phyloP scores from a whole-genome alignment of 2,113 vertebrate species.

The Rallus limicola region DNA sequence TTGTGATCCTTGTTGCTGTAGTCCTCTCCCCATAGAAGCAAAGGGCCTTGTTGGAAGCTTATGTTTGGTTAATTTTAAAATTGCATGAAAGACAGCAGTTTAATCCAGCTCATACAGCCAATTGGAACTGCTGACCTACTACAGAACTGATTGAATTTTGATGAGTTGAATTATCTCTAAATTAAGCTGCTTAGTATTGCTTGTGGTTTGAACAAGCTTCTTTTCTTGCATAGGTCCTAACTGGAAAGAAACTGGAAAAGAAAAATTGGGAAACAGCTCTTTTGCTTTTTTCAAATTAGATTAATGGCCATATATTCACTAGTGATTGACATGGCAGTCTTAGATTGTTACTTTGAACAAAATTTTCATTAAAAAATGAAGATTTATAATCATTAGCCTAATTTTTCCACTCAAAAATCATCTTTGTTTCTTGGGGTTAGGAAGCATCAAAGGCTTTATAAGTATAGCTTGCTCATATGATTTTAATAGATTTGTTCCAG shows the following conservation, averaged over 20 bases:
- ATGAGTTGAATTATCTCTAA: conserved; percentile 20
- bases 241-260: background rate
- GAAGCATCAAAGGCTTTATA: background rate
- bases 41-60: conserved; percentile 12
- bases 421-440: background rate
- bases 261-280: background rate
- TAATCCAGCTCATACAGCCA: background rate
- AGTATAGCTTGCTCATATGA: background rate
- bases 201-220: background rate
- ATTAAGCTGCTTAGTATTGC: background rate
- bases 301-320: background rate
- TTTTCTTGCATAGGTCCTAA: background rate
- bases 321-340: background rate
- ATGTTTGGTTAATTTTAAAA: conserved; percentile 42
- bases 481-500: background rate
- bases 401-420: background rate
- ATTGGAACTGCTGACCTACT: conserved; percentile 12
- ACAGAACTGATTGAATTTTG: conserved; percentile 42
- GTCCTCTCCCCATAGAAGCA: background rate
- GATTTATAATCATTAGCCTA: background rate
- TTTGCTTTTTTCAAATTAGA: background rate
- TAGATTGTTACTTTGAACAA: background rate
- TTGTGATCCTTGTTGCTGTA: background rate
- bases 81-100: background rate
- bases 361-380: background rate